Evolutionary conservation across 2,113 vertebrate species (phyloP), one percentile per base, ranked within the genome.

Genomic region (Sylvia atricapilla): DNA sequence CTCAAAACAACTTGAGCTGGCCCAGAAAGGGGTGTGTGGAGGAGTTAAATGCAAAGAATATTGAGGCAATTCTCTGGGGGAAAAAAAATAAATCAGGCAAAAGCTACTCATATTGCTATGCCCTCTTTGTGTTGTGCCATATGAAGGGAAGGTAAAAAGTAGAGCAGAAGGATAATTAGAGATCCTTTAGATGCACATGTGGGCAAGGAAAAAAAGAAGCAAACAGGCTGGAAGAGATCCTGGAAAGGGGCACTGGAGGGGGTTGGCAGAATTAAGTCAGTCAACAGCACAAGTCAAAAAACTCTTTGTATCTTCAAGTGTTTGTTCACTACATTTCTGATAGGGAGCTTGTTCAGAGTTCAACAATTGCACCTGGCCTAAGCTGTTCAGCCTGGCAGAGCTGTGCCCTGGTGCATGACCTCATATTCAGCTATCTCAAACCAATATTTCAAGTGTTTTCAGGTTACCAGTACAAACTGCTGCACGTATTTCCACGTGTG

Each of bases 91-190:
- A 67, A 7, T 12, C 27, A 15, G 49, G 30, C 7, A 52, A 63
- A 41, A 12, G 1, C 1, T 23, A 11, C 12, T 59, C 15, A 2
- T 23, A 15, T 15, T n/a, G 7, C 7, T 33, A 3, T 1, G 0
- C 3, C 47, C 15, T 47, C 25, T 33, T 72, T 55, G 63, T 81
- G 46, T 52, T 44, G 8, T 39, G 21, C n/a, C 72, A 5, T 2
- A 2, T 23, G 55, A 60, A 56, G 30, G 20, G 46, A 82, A 75
- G 31, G 28, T 28, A 49, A 56, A 14, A 62, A 68, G 64, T 11
- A 66, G 59, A 81, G 46, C 17, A 69, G 35, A 33, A 53, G 27
- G 43, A 5, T 62, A 53, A 33, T 46, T 7, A 66, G 55, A 75
- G 30, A 35, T n/a, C 28, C 23, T 68, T 27, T 41, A 60, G 47